Evolutionary conservation across 2,888 invertebrate genomes (phyloP).

Genomic region (Drosophila prostipennis): DNA sequence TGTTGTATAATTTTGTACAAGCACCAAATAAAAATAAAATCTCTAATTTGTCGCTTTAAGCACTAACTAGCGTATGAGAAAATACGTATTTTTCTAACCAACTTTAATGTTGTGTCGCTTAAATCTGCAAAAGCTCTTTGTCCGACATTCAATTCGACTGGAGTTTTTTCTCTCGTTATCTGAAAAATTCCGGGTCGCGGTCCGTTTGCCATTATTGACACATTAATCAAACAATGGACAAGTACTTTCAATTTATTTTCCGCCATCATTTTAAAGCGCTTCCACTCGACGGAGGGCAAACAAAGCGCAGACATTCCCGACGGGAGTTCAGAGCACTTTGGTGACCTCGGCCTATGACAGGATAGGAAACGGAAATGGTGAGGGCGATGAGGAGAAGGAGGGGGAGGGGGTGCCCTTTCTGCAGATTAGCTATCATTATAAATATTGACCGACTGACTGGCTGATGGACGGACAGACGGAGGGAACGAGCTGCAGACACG

Average conservation of each 20-base stretch:
- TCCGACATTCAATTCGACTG: slow-evolving; percentile 22
- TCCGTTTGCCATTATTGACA: slow-evolving; percentile 70
- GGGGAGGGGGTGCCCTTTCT: slow-evolving; percentile 49
- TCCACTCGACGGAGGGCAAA: slow-evolving; percentile 55
- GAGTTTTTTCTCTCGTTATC: slow-evolving; percentile 23
- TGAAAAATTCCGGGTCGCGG: slow-evolving; percentile 30
- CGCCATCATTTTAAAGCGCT: slow-evolving; percentile 51
- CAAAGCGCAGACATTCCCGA: slow-evolving; percentile 55
- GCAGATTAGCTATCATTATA: slow-evolving; percentile 76
- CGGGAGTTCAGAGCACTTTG: slow-evolving; percentile 26
- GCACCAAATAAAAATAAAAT: no score
- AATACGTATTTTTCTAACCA: neutral
- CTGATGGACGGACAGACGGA: slow-evolving; percentile 42
- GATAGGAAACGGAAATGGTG: neutral
- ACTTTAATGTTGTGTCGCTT: slow-evolving; percentile 11
- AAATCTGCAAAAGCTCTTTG: slow-evolving; percentile 31
- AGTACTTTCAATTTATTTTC: slow-evolving; percentile 78
- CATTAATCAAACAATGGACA: slow-evolving; percentile 78
- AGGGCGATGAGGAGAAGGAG: slow-evolving; percentile 10
- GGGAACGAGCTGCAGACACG: slow-evolving; percentile 31
- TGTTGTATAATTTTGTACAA: no score
- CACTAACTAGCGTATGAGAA: no score
- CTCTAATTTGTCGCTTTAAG: no score
- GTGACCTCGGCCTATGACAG: slow-evolving; percentile 34
- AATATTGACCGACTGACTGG: slow-evolving; percentile 71